These are phyloP conservation scores for Numenius phaeopus DNA, from an alignment of 2,797 vertebrate genomes.

Conservation along the genomic window DNA sequence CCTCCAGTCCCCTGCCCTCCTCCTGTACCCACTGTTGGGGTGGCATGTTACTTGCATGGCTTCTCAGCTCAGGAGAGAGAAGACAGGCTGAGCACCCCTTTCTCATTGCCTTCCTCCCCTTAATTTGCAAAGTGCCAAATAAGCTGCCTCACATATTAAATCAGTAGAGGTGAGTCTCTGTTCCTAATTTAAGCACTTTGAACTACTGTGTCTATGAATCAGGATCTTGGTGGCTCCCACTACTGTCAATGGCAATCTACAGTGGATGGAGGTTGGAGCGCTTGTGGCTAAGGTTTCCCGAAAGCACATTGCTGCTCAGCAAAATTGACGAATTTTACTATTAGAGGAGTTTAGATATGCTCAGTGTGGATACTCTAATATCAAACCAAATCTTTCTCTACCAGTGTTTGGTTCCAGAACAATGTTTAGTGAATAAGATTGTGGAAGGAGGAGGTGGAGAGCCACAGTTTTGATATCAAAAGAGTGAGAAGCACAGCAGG, in stretches of 20 bases:
- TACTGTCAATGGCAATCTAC: neutral
- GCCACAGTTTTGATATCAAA: neutral
- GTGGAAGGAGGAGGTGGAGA: neutral
- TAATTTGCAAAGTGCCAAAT: neutral
- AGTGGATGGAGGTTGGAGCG: neutral
- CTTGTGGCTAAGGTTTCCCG: neutral
- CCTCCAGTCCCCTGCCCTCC: too few relatives aligned
- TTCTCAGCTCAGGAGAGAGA: neutral
- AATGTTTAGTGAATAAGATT: neutral
- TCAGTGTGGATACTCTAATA: neutral
- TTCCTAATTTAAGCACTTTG: neutral
- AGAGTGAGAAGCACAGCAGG: neutral
- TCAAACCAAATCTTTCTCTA: neutral
- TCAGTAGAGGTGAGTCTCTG: neutral
- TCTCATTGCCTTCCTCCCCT: neutral
- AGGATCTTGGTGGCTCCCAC: neutral
- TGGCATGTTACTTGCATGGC: neutral
- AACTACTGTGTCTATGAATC: fast-evolving
- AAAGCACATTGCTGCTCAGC: neutral
- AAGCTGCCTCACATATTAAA: neutral
- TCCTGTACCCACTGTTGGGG: neutral
- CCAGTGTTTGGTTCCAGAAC: neutral
- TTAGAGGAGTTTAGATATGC: neutral
- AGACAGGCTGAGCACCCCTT: neutral
- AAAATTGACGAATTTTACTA: neutral